Evolutionary conservation across 2,797 vertebrate genomes (phyloP), one percentile per base, ranked within the genome.

Genomic region (Uromys caudimaculatus): DNA sequence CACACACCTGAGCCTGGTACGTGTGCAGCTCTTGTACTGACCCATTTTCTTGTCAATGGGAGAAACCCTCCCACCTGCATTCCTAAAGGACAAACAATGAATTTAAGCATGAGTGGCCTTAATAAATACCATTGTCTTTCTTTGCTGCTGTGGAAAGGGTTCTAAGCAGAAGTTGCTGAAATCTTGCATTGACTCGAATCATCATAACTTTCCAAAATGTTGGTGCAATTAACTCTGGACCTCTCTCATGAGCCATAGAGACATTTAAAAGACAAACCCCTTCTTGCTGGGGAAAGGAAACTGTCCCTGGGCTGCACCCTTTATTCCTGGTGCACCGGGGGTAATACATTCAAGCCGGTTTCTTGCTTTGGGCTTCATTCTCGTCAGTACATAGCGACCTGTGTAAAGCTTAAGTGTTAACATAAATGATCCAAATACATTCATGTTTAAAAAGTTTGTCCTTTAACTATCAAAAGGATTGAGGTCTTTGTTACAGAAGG

Each of bases 81-180:
- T 98, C 98, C 98, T 98, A 98, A 98, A 98, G 98, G 98, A 98
- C 98, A 98, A 98, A 98, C 98, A 98, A 97, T 98, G 98, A 98
- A 98, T 98, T 98, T 98, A 98, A 98, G 98, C 98, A 98, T 98
- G 98, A 98, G 98, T 98, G 98, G 98, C 98, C 98, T 98, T 99
- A 98, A 98, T 98, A 96, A 97, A 97, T 98, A 98, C 98, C 98
- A 97, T 98, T 97, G 94, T 98, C 98, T 98, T 98, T 98, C 96
- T 98, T 98, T 98, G 97, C 98, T 98, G 98, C 98, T 98, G 98
- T 98, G 96, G 96, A 95, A 97, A 98, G 97, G 56, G 98, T 98
- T 97, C 95, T 98, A 97, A 98, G 95, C 96, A 97, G 96, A 98
- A 98, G 97, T 98, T 98, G 97, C 98, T 97, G 62, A 98, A 98